Percentiles rank a stretch among this genome's conserved stretches.
Evolutionary conservation across 2,113 vertebrate species (phyloP).

Genomic region (Barnardius zonarius): DNA sequence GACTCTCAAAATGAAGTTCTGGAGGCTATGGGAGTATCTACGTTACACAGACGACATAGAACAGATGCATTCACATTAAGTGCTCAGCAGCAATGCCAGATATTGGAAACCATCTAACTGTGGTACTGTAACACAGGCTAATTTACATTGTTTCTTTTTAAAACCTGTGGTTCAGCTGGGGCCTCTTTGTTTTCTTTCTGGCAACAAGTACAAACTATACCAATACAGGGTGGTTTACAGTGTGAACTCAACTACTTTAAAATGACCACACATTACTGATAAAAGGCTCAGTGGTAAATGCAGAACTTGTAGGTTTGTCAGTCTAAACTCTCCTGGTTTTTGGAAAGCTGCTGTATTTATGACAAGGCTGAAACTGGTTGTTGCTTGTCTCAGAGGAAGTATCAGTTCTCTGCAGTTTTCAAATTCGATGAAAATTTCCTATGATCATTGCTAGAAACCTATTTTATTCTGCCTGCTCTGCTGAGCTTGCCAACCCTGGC

Average conservation of each 20-base stretch:
- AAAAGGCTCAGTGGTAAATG: neutral
- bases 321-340: neutral
- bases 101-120: neutral
- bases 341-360: neutral
- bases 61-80: neutral
- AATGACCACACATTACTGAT: neutral
- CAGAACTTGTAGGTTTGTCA: neutral
- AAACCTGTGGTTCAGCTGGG: neutral
- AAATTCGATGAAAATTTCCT: neutral
- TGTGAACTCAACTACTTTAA: neutral
- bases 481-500: neutral
- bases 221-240: neutral
- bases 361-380: neutral
- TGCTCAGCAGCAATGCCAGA: neutral
- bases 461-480: neutral
- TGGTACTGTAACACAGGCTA: neutral
- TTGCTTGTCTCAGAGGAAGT: neutral
- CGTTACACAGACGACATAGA: neutral
- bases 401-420: neutral
- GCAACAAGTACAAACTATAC: neutral
- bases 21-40: neutral
- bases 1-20: neutral
- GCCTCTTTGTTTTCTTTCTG: neutral
- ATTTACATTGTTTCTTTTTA: neutral
- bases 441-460: neutral